Evolutionary conservation across 2,113 vertebrate species (phyloP).

Genomic region (Campylorhamphus procurvoides): DNA sequence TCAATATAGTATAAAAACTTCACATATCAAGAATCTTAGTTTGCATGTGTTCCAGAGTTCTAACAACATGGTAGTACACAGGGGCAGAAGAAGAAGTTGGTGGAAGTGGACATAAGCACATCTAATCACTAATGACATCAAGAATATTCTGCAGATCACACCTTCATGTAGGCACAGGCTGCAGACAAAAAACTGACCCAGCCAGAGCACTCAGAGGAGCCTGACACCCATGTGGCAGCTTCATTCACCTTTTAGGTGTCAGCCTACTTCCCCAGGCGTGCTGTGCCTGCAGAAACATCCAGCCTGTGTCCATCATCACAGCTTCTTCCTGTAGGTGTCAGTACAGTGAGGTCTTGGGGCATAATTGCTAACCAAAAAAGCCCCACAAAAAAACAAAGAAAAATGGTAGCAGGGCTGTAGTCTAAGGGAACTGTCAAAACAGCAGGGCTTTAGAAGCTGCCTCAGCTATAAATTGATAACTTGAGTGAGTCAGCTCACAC

Average conservation of each 20-base stretch:
- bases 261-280: neutral
- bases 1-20: neutral
- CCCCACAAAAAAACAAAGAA: fast-evolving
- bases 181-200: neutral
- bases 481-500: neutral
- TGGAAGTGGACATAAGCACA: neutral
- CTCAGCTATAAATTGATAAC: neutral
- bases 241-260: neutral
- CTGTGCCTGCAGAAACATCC: neutral
- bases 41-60: neutral
- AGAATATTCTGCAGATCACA: neutral
- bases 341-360: neutral
- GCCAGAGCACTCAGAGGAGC: neutral
- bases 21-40: neutral
- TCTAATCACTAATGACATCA: neutral
- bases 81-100: neutral
- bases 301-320: neutral
- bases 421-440: neutral
- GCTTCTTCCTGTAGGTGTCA: neutral
- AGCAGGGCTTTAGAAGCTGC: neutral
- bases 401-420: neutral
- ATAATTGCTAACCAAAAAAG: neutral
- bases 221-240: neutral
- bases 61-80: neutral
- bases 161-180: neutral